These are phyloP conservation scores for Limosa lapponica DNA, from an alignment of 2,797 vertebrate species.

Conservation along the genomic window DNA sequence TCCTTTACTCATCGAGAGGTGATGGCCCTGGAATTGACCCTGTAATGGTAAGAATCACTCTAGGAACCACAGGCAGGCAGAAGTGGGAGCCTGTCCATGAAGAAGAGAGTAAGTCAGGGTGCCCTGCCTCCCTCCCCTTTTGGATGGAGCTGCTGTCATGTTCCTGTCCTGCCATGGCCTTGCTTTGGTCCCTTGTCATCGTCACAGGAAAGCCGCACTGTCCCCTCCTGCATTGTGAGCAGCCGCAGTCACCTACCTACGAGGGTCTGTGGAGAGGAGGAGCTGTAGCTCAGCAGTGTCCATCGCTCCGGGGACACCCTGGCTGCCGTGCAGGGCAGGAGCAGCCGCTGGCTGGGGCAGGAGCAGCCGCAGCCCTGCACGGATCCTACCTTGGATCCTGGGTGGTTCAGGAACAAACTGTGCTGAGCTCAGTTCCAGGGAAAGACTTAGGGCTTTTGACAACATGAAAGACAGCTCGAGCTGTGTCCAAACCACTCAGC, in stretches of 20 bases:
- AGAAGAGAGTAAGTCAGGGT: neutral
- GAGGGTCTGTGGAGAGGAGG: neutral
- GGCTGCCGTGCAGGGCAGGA: neutral
- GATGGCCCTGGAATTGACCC: neutral
- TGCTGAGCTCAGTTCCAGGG: neutral
- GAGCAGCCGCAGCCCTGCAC: rapidly evolving
- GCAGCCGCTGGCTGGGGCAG: neutral
- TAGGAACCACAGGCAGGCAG: neutral
- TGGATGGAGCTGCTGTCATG: neutral
- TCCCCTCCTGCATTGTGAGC: rapidly evolving
- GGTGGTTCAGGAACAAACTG: rapidly evolving
- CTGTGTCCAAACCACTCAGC: neutral
- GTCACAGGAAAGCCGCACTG: neutral
- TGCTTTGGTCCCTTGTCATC: neutral
- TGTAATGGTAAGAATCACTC: neutral
- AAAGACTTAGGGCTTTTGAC: neutral
- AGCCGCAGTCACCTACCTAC: rapidly evolving
- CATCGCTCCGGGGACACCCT: rapidly evolving
- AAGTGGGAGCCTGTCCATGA: neutral
- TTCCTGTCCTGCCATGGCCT: neutral
- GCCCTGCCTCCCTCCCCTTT: neutral
- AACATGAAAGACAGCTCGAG: neutral
- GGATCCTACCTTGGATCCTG: rapidly evolving
- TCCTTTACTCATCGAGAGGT: neutral
- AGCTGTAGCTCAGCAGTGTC: neutral